Conservation (phyloP, 2,888 invertebrate species). For the Ernsta delagoae region DNA sequence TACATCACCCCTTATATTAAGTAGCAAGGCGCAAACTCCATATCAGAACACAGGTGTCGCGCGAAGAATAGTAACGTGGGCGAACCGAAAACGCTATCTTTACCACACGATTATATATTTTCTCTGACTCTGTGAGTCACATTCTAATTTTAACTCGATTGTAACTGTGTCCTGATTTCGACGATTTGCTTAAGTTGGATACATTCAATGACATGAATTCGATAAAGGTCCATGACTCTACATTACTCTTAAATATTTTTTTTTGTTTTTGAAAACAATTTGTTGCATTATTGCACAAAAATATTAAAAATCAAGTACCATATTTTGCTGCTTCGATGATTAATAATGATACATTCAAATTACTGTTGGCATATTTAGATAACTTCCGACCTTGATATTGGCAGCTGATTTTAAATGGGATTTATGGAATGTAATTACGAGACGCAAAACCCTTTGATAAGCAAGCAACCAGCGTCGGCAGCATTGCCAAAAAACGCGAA, state of each 20-base stretch:
- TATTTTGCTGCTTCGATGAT: neutral
- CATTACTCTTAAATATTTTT: neutral
- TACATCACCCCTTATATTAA: neutral
- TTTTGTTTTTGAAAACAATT: too few species aligned
- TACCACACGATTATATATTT: constrained; percentile 67
- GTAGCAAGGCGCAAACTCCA: constrained; percentile 45
- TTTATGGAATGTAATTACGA: constrained; percentile 30
- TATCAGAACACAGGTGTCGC: constrained; percentile 48
- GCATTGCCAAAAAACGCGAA: constrained; percentile 54
- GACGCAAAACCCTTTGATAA: constrained; percentile 14
- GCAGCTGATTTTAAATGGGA: constrained; percentile 43
- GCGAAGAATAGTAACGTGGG: constrained; percentile 55
- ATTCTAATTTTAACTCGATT: constrained; percentile 71
- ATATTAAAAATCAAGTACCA: neutral
- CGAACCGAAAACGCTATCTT: constrained; percentile 71
- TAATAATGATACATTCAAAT: neutral
- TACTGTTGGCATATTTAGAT: constrained; percentile 42
- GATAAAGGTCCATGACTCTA: neutral
- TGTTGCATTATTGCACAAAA: too few species aligned
- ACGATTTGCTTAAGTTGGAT: constrained; percentile 42
- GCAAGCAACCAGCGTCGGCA: constrained; percentile 36
- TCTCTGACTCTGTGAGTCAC: constrained; percentile 72
- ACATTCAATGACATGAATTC: neutral
- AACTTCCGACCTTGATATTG: constrained; percentile 68
- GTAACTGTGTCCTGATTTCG: constrained; percentile 69